Percentiles rank a stretch among this genome's conserved stretches.
Conservation (phyloP, 1,140 invertebrate species). For the Orchesella cincta region DNA sequence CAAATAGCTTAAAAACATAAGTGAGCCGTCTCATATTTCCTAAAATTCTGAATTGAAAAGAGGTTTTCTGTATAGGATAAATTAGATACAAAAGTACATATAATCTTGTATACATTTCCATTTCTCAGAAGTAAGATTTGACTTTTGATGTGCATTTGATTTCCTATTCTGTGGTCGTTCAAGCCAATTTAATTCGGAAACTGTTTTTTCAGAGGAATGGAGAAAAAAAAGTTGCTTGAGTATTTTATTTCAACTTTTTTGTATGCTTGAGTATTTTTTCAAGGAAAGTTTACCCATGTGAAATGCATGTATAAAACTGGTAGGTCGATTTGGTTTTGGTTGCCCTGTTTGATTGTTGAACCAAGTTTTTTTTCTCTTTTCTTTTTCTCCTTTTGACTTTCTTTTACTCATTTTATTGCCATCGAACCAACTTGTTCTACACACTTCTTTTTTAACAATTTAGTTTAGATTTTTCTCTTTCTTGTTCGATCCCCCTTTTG, state of each 20-base stretch:
- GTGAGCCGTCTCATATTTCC: too few species aligned
- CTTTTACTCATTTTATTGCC: background rate
- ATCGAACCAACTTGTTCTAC: background rate
- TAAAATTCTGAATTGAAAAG: background rate
- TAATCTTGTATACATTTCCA: too few species aligned
- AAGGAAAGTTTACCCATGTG: too few species aligned
- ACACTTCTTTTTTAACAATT: background rate
- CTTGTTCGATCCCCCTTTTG: too few species aligned
- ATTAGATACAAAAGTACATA: too few species aligned
- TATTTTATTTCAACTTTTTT: background rate
- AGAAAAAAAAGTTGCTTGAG: background rate
- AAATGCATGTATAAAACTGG: too few species aligned
- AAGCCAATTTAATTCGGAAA: background rate
- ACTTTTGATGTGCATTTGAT: conserved; percentile 1
- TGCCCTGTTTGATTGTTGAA: background rate
- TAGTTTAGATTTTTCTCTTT: too few species aligned
- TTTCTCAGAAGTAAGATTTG: too few species aligned
- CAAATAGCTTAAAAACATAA: too few species aligned
- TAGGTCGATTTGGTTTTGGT: background rate
- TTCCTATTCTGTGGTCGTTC: background rate
- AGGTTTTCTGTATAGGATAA: background rate
- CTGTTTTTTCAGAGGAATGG: background rate
- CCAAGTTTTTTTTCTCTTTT: background rate
- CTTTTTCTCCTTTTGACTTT: background rate
- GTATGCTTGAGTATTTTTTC: background rate